These are phyloP conservation scores for Vesta saturnalis DNA, from an alignment of 2,888 invertebrate species.

Conservation along the genomic window DNA sequence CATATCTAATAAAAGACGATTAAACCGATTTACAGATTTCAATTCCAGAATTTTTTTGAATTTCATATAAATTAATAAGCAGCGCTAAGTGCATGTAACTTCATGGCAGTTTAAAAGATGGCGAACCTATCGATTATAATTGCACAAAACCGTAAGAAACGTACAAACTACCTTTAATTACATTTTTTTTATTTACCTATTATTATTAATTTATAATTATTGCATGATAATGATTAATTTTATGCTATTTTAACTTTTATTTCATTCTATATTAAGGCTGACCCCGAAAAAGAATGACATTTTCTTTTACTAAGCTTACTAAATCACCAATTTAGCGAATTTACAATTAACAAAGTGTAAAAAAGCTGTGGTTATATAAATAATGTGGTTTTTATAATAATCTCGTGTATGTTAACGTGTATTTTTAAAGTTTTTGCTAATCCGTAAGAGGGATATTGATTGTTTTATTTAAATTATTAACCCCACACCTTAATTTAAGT, in stretches of 20 bases:
- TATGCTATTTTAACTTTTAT: not conserved
- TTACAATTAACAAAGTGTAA: too few species aligned
- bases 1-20: not conserved
- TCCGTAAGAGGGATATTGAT: too few species aligned
- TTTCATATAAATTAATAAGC: too few species aligned
- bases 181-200: not conserved
- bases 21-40: not conserved
- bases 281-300: too few species aligned
- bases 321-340: too few species aligned
- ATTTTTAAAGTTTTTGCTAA: too few species aligned
- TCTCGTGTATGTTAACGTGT: too few species aligned
- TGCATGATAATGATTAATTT: constrained; percentile 10
- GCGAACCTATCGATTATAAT: constrained; percentile 59
- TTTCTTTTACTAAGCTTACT: too few species aligned
- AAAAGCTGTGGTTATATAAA: too few species aligned
- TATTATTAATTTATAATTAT: constrained; percentile 3
- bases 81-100: constrained; percentile 32
- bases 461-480: too few species aligned
- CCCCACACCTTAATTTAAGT: not conserved
- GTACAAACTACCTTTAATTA: constrained; percentile 29
- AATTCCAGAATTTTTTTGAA: constrained; percentile 10
- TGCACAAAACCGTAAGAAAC: constrained; percentile 59
- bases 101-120: constrained; percentile 55
- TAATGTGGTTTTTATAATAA: too few species aligned
- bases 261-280: too few species aligned